Conservation (phyloP, 2,113 vertebrate genomes). For the Pituophis catenifer region DNA sequence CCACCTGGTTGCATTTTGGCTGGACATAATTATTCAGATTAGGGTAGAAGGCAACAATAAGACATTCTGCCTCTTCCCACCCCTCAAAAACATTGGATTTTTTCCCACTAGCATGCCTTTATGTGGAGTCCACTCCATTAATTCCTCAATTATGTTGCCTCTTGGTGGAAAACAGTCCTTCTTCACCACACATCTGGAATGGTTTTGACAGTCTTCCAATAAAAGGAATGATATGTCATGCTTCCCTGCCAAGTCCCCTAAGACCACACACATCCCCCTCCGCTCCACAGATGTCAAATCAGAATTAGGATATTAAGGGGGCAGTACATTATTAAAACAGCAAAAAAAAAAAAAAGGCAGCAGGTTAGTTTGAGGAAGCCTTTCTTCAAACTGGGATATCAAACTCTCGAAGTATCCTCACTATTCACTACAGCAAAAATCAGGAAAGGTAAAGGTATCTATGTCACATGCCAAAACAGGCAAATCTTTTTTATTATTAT, state of each 20-base stretch:
- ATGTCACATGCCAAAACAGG: not conserved
- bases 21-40: not conserved
- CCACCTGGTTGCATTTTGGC: not conserved
- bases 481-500: no score
- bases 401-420: not conserved
- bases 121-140: not conserved
- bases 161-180: not conserved
- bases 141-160: not conserved
- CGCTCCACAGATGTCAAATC: not conserved
- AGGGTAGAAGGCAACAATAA: conserved; percentile 4
- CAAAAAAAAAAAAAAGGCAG: not conserved
- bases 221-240: conserved; percentile 19
- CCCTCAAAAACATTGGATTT: not conserved
- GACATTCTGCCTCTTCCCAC: not conserved
- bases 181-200: conserved; percentile 9
- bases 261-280: not conserved
- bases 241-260: not conserved
- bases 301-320: conserved; percentile 1
- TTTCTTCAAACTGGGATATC: not conserved
- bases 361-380: not conserved
- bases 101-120: not conserved
- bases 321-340: not conserved
- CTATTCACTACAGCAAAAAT: not conserved
- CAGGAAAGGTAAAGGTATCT: not conserved
- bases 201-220: conserved; percentile 21